phyloP scores from a whole-genome alignment of 2,113 vertebrate genomes.

The Thamnaconus septentrionalis region DNA sequence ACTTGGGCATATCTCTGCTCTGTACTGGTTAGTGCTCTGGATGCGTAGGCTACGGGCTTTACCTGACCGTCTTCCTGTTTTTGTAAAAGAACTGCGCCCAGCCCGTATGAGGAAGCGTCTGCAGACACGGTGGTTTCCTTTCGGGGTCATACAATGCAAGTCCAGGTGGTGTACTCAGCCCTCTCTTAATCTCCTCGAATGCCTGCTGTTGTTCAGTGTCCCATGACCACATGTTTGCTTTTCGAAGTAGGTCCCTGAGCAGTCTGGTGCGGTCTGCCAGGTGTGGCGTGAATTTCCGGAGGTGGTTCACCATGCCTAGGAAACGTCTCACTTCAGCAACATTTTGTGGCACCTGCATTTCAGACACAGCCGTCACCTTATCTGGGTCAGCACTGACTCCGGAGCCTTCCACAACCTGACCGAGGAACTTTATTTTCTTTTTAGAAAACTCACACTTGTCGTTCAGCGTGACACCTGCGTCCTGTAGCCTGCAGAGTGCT shows the following conservation, averaged over 20 bases:
- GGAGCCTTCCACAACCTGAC: not conserved
- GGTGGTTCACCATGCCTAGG: not conserved
- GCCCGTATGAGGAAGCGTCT: not conserved
- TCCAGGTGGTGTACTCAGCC: not conserved
- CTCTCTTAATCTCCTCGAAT: no score
- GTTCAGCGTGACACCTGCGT: not conserved
- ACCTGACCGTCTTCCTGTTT: not conserved
- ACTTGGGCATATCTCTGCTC: not conserved
- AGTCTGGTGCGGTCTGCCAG: not conserved
- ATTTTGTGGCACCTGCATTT: not conserved
- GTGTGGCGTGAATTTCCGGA: not conserved
- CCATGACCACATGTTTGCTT: no score
- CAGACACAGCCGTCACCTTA: not conserved
- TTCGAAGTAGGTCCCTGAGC: not conserved
- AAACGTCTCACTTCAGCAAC: not conserved
- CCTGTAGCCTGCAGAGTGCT: not conserved
- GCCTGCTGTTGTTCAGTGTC: no score
- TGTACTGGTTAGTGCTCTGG: not conserved
- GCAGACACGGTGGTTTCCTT: not conserved
- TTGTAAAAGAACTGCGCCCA: not conserved
- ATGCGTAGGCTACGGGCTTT: not conserved
- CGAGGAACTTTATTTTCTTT: not conserved
- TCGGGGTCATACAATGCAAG: not conserved
- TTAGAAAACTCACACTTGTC: not conserved
- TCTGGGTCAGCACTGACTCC: not conserved